phyloP scores from a whole-genome alignment of 2,113 vertebrate species.

The Ptilorrhoa leucosticta region DNA sequence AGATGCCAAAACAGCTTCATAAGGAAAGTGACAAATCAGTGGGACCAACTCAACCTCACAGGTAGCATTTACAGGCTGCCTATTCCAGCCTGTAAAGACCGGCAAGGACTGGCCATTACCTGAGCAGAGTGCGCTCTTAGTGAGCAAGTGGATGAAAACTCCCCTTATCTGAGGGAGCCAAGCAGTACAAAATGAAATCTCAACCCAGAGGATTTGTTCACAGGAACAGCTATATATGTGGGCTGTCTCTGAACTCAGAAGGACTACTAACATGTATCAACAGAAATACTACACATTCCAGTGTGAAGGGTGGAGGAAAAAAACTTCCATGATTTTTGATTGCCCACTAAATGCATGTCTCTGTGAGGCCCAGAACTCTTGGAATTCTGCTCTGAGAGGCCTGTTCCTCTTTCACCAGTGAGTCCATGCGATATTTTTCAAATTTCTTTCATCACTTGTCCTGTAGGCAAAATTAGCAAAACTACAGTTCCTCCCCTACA shows the following conservation, averaged over 20 bases:
- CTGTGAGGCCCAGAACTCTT: not conserved
- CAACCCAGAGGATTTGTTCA: not conserved
- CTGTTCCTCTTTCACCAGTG: not conserved
- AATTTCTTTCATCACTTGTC: not conserved
- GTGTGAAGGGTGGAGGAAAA: not conserved
- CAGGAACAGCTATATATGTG: not conserved
- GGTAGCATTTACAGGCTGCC: too few relatives aligned
- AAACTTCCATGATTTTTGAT: not conserved
- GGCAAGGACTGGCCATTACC: not conserved
- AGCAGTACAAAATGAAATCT: not conserved
- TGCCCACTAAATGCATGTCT: not conserved
- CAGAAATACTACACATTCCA: not conserved
- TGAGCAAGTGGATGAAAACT: not conserved
- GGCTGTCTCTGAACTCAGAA: not conserved
- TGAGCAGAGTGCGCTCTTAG: not conserved
- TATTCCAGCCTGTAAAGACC: not conserved
- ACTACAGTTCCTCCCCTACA: not conserved
- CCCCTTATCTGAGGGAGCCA: not conserved
- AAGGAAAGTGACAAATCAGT: not conserved
- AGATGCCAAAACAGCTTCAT: not conserved
- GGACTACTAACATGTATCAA: not conserved
- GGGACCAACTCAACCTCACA: not conserved
- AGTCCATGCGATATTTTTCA: not conserved
- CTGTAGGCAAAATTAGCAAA: not conserved
- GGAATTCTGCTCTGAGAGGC: not conserved